Conservation (phyloP, 2,888 invertebrate species). For the Nephrotoma flavescens region DNA sequence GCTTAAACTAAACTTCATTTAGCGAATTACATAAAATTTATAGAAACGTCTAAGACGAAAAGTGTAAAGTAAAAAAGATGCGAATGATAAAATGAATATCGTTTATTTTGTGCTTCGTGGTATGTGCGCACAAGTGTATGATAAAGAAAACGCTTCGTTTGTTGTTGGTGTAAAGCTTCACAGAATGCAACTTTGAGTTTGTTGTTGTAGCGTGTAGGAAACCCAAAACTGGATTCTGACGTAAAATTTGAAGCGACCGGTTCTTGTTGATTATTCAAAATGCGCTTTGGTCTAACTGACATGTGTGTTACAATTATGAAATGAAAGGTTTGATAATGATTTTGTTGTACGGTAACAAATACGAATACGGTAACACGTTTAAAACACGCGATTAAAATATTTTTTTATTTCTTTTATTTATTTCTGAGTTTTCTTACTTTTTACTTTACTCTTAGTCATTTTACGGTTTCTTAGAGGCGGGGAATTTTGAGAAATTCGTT, state of each 20-base stretch:
- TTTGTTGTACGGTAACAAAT: neutral
- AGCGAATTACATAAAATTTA: neutral
- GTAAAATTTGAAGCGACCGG: neutral
- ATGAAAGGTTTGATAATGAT: neutral
- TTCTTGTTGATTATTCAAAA: neutral
- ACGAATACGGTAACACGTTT: neutral
- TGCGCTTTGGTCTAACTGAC: neutral
- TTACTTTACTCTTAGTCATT: neutral
- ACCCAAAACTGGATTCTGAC: neutral
- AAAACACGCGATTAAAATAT: neutral
- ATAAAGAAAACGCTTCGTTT: neutral
- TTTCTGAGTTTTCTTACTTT: neutral
- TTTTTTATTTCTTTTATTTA: neutral
- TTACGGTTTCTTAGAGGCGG: neutral
- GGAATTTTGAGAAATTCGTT: neutral
- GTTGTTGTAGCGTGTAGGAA: neutral
- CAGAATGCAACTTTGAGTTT: neutral
- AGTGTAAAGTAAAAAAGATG: neutral
- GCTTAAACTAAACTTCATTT: neutral
- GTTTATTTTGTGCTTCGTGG: neutral
- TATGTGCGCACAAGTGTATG: neutral
- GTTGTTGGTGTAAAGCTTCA: neutral
- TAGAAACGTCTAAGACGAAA: neutral
- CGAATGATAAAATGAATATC: neutral
- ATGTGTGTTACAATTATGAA: neutral